Percentiles rank a stretch among this genome's conserved stretches.
phyloP scores from a whole-genome alignment of 2,888 invertebrate species.

The Toxonevra muliebris region DNA sequence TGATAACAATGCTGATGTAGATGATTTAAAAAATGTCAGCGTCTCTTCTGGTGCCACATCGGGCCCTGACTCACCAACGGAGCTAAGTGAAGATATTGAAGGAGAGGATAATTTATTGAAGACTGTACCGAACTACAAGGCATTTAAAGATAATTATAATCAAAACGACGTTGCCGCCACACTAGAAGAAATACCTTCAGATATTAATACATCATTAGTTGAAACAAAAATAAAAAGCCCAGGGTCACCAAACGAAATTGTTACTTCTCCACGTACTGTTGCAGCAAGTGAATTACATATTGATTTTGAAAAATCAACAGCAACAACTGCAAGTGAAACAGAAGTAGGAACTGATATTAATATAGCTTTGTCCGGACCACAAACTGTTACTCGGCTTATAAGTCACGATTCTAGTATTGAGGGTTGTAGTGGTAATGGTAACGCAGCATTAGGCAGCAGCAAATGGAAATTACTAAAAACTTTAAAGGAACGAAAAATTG shows the following conservation, averaged over 20 bases:
- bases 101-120: slow-evolving; percentile 24
- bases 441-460: slow-evolving; percentile 74
- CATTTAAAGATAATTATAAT: slow-evolving; percentile 33
- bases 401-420: slow-evolving; percentile 62
- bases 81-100: slow-evolving; percentile 69
- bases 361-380: background rate
- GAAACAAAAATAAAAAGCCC: background rate
- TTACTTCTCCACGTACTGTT: background rate
- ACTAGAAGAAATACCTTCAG: background rate
- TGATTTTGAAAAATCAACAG: background rate
- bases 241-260: background rate
- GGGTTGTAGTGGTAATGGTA: slow-evolving; percentile 42
- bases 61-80: slow-evolving; percentile 84
- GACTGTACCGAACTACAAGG: slow-evolving; percentile 33
- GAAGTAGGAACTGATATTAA: background rate
- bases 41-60: slow-evolving; percentile 87
- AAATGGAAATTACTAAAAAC: slow-evolving; percentile 93
- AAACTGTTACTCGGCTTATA: slow-evolving; percentile 21
- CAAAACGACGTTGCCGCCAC: slow-evolving; percentile 17
- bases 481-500: slow-evolving; percentile 87
- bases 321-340: background rate
- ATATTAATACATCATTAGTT: background rate
- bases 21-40: slow-evolving; percentile 57
- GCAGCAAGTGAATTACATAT: background rate
- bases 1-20: slow-evolving; percentile 44